phyloP scores from a whole-genome alignment of 1,140 invertebrate genomes.

The Stegodyphus dumicola region DNA sequence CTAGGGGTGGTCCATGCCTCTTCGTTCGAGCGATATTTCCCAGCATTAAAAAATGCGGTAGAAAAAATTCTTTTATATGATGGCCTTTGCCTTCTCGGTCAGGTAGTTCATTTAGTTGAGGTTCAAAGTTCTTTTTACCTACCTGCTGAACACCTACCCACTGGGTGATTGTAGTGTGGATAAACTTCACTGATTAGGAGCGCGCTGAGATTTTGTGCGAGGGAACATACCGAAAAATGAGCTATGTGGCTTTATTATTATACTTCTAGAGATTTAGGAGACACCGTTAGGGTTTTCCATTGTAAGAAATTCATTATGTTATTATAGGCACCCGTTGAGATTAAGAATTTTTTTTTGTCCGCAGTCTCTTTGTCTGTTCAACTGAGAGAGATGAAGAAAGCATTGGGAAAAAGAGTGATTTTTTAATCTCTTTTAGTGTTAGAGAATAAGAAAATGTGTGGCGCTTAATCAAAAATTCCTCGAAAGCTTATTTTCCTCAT shows the following conservation, averaged over 20 bases:
- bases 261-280: slow-evolving; percentile 4
- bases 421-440: too few species aligned
- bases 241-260: slow-evolving; percentile 48
- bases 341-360: neutral
- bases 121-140: slow-evolving; percentile 3
- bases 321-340: slow-evolving; percentile 20
- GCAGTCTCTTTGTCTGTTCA: too few species aligned
- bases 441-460: too few species aligned
- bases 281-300: slow-evolving; percentile 30
- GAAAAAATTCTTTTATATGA: slow-evolving; percentile 1
- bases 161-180: neutral
- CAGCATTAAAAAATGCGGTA: neutral
- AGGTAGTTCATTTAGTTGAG: slow-evolving; percentile 45
- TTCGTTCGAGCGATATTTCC: slow-evolving; percentile 1
- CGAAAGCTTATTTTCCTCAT: too few species aligned
- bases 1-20: slow-evolving; percentile 28
- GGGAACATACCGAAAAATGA: slow-evolving; percentile 40
- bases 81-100: slow-evolving; percentile 12
- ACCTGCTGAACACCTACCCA: too few species aligned
- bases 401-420: too few species aligned
- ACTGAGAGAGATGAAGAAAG: too few species aligned
- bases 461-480: too few species aligned
- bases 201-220: neutral
- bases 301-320: slow-evolving; percentile 34
- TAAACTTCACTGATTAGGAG: slow-evolving; percentile 30